Evolutionary conservation across 2,797 vertebrate genomes (phyloP).

Genomic region (Siniperca obscura): DNA sequence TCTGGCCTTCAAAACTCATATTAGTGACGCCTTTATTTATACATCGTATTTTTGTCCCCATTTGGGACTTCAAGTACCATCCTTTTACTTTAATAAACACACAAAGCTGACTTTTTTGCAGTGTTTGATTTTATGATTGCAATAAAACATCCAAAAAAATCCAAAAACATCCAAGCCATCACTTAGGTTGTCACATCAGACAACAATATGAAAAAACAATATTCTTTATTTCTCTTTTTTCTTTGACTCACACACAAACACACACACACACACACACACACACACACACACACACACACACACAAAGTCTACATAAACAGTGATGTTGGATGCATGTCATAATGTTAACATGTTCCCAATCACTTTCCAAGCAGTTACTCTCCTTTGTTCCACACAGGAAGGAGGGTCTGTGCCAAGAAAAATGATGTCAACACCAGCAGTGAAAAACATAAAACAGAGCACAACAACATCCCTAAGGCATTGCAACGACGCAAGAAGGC

Average conservation of each 20-base stretch:
- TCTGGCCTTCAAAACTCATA: not conserved
- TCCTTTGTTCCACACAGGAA: conserved; percentile 12
- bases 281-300: not conserved
- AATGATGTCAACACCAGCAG: conserved; percentile 8
- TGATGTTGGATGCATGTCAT: not conserved
- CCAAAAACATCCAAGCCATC: conserved; percentile 38
- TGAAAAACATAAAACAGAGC: not conserved
- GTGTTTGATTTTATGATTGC: conserved; percentile 5
- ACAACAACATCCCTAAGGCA: not conserved
- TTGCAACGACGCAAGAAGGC: not conserved
- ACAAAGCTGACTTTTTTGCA: not conserved
- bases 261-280: not conserved
- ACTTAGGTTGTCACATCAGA: conserved; percentile 7
- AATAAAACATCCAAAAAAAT: conserved; percentile 1
- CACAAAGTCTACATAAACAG: not conserved
- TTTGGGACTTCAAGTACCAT: not conserved
- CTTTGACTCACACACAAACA: not conserved
- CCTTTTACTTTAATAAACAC: not conserved
- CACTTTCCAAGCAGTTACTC: not conserved
- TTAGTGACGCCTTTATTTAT: conserved; percentile 6
- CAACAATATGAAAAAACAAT: conserved; percentile 19
- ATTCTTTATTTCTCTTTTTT: not conserved
- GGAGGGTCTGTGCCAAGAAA: conserved; percentile 8
- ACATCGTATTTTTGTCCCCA: not conserved
- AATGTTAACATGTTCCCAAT: not conserved